Evolutionary conservation across 2,888 invertebrate genomes (phyloP).

Genomic region (Anticlea derivata): DNA sequence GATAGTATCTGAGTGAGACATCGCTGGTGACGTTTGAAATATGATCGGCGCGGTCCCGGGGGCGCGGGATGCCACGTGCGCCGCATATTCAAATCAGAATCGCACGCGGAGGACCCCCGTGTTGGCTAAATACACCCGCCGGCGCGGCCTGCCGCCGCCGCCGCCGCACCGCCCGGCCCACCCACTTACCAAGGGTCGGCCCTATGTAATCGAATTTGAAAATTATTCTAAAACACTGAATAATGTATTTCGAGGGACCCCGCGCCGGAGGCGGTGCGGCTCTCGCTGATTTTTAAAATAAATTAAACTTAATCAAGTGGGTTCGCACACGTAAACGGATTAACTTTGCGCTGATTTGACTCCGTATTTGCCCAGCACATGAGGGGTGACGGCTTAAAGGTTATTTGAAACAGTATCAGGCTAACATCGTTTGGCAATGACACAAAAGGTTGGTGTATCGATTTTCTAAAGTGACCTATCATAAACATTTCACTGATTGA

Average conservation of each 20-base stretch:
- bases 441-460: conserved; percentile 14
- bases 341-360: conserved; percentile 83
- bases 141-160: conserved; percentile 29
- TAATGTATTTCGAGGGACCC: conserved; percentile 81
- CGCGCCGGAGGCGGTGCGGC: conserved; percentile 70
- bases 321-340: conserved; percentile 83
- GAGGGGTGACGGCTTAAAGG: conserved; percentile 71
- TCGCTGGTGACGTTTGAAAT: conserved; percentile 83
- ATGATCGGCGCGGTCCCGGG: conserved; percentile 80
- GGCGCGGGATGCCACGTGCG: conserved; percentile 78
- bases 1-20: conserved; percentile 84
- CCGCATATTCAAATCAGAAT: conserved; percentile 82
- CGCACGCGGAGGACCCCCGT: conserved; percentile 81
- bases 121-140: conserved; percentile 84
- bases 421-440: conserved; percentile 51
- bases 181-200: conserved; percentile 81
- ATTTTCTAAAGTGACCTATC: conserved; percentile 18
- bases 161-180: conserved; percentile 66
- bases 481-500: not conserved
- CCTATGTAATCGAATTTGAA: conserved; percentile 85
- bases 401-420: conserved; percentile 69
- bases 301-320: conserved; percentile 84
- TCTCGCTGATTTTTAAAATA: conserved; percentile 82
- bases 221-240: conserved; percentile 85
- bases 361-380: conserved; percentile 74